Percentiles rank a stretch among this genome's conserved stretches.
Evolutionary conservation across 92 coral and sea anemone genomes (phyloP).

Genomic region (Pocillopora meandrina): DNA sequence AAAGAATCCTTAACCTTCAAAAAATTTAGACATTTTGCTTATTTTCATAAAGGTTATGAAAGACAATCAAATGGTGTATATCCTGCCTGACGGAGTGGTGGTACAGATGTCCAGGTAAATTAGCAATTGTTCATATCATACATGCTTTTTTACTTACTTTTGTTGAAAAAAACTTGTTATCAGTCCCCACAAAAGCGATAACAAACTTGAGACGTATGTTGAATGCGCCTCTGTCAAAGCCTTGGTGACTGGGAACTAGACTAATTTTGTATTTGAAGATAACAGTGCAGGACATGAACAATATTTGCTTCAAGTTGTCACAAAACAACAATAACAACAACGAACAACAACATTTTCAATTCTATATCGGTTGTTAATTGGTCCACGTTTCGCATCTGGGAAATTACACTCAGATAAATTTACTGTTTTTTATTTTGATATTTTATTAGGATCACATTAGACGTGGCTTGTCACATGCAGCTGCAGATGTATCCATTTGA

Average conservation of each 20-base stretch:
- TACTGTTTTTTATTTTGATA: background rate
- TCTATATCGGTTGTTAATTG: background rate
- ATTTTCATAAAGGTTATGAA: slow-evolving; percentile 31
- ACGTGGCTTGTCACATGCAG: slow-evolving; percentile 43
- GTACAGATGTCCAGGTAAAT: slow-evolving; percentile 33
- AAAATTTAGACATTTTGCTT: background rate
- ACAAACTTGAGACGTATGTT: too few species aligned
- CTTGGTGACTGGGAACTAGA: too few species aligned
- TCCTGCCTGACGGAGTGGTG: background rate
- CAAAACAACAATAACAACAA: too few species aligned
- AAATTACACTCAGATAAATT: background rate
- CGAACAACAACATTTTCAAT: background rate
- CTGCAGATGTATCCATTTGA: slow-evolving; percentile 49
- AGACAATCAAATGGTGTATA: slow-evolving; percentile 31
- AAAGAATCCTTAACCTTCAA: too few species aligned
- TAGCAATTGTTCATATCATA: background rate
- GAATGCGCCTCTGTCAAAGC: too few species aligned
- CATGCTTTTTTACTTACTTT: background rate
- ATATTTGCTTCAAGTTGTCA: too few species aligned
- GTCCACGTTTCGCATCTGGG: background rate
- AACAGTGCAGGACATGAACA: too few species aligned
- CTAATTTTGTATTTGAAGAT: too few species aligned
- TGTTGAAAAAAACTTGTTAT: background rate
- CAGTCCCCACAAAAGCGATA: too few species aligned
- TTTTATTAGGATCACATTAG: slow-evolving; percentile 38